A percentile compares a stretch with the other conserved stretches of the same genome.
Conservation (phyloP, 2,113 vertebrate species). For the Phainopepla nitens region DNA sequence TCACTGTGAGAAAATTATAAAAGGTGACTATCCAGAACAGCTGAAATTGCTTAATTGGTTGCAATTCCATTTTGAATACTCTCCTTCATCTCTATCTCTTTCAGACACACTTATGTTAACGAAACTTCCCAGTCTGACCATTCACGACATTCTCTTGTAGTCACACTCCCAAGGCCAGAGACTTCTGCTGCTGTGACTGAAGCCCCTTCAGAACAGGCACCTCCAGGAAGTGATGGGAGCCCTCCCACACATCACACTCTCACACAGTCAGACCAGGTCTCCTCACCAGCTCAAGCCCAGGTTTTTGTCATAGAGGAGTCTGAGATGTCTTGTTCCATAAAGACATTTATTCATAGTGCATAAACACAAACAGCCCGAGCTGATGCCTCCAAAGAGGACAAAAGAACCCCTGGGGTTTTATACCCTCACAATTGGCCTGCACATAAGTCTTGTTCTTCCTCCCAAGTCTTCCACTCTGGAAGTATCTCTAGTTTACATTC, state of each 20-base stretch:
- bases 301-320: background rate
- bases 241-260: background rate
- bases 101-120: background rate
- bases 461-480: accelerated
- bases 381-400: background rate
- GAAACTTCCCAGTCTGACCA: background rate
- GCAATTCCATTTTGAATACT: background rate
- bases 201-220: background rate
- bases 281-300: background rate
- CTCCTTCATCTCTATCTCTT: background rate
- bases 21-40: background rate
- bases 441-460: background rate
- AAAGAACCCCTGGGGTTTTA: background rate
- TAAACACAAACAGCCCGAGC: background rate
- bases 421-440: accelerated
- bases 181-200: background rate
- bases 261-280: background rate
- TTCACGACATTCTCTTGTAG: accelerated
- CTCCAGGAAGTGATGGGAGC: background rate
- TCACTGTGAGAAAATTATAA: background rate
- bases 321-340: background rate
- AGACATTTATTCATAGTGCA: accelerated
- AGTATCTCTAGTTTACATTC: background rate
- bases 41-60: background rate
- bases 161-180: background rate